Conservation (phyloP, 2,113 vertebrate genomes). For the Tylochromis polylepis region DNA sequence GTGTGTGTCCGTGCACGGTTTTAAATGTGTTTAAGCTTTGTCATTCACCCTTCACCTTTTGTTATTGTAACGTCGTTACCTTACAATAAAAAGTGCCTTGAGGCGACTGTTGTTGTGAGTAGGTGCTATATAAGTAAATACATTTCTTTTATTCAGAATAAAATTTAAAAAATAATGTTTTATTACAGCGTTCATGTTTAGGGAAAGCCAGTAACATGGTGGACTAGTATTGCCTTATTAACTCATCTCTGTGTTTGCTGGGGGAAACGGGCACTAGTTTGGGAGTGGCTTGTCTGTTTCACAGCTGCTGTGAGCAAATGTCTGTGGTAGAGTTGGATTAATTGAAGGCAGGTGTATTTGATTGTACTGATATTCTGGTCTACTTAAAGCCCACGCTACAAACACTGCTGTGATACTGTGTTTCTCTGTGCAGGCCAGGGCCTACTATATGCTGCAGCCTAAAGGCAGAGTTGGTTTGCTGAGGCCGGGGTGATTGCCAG, state of each 20-base stretch:
- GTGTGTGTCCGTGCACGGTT: rapidly evolving
- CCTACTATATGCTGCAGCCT: too few species aligned
- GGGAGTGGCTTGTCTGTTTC: too few species aligned
- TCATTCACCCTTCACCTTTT: neutral
- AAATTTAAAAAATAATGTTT: neutral
- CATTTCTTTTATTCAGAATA: neutral
- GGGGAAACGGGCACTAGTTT: neutral
- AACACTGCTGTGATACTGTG: too few species aligned
- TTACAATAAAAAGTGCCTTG: neutral
- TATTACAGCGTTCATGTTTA: neutral
- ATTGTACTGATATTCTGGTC: too few species aligned
- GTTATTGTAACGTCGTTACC: neutral
- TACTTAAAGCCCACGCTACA: too few species aligned
- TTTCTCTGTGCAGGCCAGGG: too few species aligned
- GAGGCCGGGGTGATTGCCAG: too few species aligned
- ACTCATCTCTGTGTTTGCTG: neutral
- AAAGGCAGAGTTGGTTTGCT: too few species aligned
- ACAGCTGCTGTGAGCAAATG: too few species aligned
- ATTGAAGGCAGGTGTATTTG: too few species aligned
- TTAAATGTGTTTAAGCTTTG: neutral
- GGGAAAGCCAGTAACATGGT: neutral
- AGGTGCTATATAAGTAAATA: neutral
- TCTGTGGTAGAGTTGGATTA: too few species aligned
- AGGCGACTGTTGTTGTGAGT: neutral
- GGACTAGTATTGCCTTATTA: neutral